phyloP scores from a whole-genome alignment of 30 jellyfish, hydroid and myxozoan species.

The Clytia hemisphaerica region DNA sequence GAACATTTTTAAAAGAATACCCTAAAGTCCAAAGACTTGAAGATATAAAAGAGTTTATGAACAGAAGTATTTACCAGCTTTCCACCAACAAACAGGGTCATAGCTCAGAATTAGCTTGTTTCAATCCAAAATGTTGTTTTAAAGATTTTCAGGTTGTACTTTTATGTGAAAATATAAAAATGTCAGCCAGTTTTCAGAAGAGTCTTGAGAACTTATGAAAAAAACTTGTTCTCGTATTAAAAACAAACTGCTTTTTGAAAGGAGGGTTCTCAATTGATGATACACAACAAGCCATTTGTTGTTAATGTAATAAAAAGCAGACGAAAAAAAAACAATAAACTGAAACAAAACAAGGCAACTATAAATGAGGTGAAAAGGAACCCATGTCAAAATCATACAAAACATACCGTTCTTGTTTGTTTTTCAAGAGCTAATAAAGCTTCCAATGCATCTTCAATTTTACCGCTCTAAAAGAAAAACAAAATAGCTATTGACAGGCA shows the following conservation, averaged over 20 bases:
- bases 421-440: conserved; percentile 58
- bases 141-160: no score
- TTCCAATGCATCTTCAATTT: conserved; percentile 74
- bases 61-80: background rate
- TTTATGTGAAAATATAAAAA: no score
- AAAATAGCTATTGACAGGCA: no score
- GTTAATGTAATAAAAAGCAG: background rate
- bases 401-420: conserved; percentile 85
- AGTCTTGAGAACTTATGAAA: no score
- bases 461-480: conserved; percentile 59
- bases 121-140: no score
- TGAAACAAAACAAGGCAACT: background rate
- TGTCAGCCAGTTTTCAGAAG: no score
- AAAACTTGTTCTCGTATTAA: no score
- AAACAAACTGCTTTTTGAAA: no score
- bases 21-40: background rate
- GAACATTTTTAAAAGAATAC: background rate
- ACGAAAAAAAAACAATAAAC: background rate
- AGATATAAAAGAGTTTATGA: background rate
- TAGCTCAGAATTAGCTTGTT: no score
- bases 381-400: background rate
- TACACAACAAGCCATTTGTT: background rate
- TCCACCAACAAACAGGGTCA: background rate
- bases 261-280: no score
- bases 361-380: background rate